Conservation (phyloP, 2,888 invertebrate species). For the Mycalesis mineus region DNA sequence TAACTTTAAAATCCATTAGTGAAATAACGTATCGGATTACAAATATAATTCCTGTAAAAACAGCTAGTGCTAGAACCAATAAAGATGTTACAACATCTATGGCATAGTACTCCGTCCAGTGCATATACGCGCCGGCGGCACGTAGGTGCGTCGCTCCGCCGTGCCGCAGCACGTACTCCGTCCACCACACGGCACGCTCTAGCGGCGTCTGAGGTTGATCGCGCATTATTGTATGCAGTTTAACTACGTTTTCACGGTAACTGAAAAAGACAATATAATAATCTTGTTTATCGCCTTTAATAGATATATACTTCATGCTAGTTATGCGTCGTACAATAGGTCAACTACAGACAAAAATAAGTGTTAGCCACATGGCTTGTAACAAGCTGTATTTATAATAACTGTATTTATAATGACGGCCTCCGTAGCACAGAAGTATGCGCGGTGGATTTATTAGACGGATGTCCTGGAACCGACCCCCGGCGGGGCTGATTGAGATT, state of each 20-base stretch:
- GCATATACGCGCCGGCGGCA: constrained; percentile 37
- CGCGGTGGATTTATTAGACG: too few species aligned
- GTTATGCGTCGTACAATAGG: too few species aligned
- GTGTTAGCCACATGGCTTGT: too few species aligned
- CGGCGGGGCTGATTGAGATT: too few species aligned
- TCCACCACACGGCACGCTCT: constrained; percentile 67
- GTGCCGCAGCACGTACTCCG: constrained; percentile 55
- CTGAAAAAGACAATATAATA: constrained; percentile 8
- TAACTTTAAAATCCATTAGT: background rate
- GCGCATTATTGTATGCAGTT: constrained; percentile 40
- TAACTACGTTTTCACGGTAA: constrained; percentile 33
- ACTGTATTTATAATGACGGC: too few species aligned
- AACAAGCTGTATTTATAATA: too few species aligned
- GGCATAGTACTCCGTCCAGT: constrained; percentile 36
- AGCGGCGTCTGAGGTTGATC: constrained; percentile 54
- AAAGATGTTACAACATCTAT: constrained; percentile 30
- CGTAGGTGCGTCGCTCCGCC: constrained; percentile 44
- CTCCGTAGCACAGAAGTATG: too few species aligned
- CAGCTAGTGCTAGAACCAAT: background rate
- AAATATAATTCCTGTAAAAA: background rate
- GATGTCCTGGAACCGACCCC: too few species aligned
- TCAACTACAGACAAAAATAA: too few species aligned
- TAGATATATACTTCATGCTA: too few species aligned
- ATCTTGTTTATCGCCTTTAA: too few species aligned
- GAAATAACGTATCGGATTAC: background rate